These are phyloP conservation scores for Mesitornis unicolor DNA, from an alignment of 2,113 vertebrate species.

Conservation along the genomic window DNA sequence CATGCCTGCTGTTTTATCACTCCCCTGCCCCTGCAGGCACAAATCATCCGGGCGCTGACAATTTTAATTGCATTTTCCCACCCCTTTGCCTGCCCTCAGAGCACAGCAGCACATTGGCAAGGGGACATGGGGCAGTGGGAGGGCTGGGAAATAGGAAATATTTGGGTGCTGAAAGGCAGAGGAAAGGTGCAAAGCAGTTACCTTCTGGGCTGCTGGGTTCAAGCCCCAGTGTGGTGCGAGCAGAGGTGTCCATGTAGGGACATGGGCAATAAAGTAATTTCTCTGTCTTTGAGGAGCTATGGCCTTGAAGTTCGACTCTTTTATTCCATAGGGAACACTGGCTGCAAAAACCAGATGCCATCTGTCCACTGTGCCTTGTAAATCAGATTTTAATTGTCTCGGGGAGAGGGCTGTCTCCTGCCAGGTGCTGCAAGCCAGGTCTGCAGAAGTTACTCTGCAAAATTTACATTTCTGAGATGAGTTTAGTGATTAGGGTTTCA, in stretches of 20 bases:
- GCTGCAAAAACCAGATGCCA: constrained; percentile 1
- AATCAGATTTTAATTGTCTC: constrained; percentile 40
- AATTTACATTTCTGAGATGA: background rate
- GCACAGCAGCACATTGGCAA: background rate
- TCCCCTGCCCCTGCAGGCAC: background rate
- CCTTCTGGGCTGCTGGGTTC: background rate
- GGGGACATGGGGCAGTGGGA: background rate
- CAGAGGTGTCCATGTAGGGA: background rate
- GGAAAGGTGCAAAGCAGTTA: background rate
- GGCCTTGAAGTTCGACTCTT: constrained; percentile 2
- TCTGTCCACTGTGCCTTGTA: background rate
- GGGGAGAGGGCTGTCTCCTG: background rate
- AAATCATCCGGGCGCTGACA: background rate
- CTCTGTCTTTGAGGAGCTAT: background rate
- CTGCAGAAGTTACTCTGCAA: background rate
- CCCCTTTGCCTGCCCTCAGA: background rate
- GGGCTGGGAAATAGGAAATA: background rate
- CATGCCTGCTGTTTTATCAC: background rate
- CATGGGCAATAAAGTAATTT: background rate
- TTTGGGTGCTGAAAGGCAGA: background rate
- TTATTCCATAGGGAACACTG: background rate
- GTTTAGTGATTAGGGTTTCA: background rate
- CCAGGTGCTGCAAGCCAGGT: background rate
- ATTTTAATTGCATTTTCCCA: background rate
- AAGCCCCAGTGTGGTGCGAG: rapidly evolving